Evolutionary conservation across 2,113 vertebrate genomes (phyloP), one percentile per base, ranked within the genome.

Genomic region (Lontra canadensis): DNA sequence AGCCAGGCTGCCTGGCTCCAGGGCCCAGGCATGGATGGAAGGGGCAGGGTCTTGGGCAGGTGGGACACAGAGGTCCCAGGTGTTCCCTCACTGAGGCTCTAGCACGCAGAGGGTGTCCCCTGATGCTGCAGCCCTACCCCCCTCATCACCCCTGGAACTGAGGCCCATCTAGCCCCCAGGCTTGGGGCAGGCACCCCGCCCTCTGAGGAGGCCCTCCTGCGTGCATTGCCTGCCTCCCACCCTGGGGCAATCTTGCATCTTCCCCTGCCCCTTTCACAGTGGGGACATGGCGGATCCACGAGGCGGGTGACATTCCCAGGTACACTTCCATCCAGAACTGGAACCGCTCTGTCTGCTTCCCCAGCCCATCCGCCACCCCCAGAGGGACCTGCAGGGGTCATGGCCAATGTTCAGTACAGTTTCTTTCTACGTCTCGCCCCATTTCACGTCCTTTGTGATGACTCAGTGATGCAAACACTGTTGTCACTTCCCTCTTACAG

Each of bases 401-500:
- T 0, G 0, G 6, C 4, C 9, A 4, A 0, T 0, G 4, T 39
- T 6, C 0, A 26, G 1, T 0, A 2, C 10, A n/a, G 44, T 23
- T 31, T 4, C 18, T n/a, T 4, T 55, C 65, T 9, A 23, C 0
- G 1, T 25, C 55, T 42, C 0, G 0, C 26, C 34, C 82, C 4
- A 0, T 7, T 4, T 59, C 44, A 6, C 0, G 4, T 18, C n/a
- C 10, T 15, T 31, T 1, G 12, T 0, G 4, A 20, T 0, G 0
- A 36, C 36, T 6, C 0, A 2, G 36, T 0, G 9, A 39, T 10
- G 52, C 0, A 4, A 3, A 7, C 1, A 0, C 12, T 0, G 8
- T 12, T 4, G 10, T 0, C 2, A 6, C 15, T 21, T 39, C 71
- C 69, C 13, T 49, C 39, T 34, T 7, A 34, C 15, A 26, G 74